Evolutionary conservation across 2,797 vertebrate species (phyloP).

Genomic region (Sarcophilus harrisii): DNA sequence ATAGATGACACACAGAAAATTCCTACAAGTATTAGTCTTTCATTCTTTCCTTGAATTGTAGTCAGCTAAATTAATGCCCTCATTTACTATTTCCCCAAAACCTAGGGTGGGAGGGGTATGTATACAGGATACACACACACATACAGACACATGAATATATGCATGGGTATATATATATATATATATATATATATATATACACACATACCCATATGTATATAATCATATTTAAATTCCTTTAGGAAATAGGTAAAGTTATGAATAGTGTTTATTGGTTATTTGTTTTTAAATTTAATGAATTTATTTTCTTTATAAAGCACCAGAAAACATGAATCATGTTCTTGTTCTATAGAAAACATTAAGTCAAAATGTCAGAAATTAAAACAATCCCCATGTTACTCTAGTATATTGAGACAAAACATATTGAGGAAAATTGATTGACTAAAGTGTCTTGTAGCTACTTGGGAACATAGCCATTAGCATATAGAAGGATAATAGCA

Average conservation of each 20-base stretch:
- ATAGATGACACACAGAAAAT: not conserved
- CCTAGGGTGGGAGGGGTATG: not conserved
- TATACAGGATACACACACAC: not conserved
- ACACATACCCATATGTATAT: no score
- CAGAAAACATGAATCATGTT: not conserved
- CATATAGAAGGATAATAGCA: not conserved
- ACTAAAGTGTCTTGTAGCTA: not conserved
- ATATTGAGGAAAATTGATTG: not conserved
- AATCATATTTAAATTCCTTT: not conserved
- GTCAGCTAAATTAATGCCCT: not conserved
- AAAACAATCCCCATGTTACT: not conserved
- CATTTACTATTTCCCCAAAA: not conserved
- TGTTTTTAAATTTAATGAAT: not conserved
- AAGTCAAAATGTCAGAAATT: not conserved
- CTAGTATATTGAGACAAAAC: not conserved
- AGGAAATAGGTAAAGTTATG: not conserved
- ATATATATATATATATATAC: no score
- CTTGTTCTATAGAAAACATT: not conserved
- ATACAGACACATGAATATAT: rapidly evolving
- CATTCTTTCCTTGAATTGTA: not conserved
- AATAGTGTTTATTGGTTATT: not conserved
- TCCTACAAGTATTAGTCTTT: not conserved
- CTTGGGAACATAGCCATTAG: not conserved
- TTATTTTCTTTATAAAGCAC: not conserved
- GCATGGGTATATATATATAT: no score